Conservation (phyloP, 2,888 invertebrate genomes). For the Busseola fusca region DNA sequence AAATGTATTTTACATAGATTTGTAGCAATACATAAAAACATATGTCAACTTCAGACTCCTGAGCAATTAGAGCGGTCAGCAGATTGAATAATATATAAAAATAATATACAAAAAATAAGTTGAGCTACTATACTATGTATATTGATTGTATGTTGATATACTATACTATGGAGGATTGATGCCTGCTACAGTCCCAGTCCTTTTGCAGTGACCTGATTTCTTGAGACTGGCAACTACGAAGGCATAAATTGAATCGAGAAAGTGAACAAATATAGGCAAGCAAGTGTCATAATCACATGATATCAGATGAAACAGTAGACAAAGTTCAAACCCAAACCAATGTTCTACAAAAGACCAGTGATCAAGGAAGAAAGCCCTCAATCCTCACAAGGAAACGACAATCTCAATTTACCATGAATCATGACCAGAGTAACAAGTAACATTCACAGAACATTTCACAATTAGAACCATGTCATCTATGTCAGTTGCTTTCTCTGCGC, state of each 20-base stretch:
- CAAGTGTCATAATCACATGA: not conserved
- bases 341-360: not conserved
- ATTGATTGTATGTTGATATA: too few relatives aligned
- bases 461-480: conserved; percentile 53
- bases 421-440: conserved; percentile 39
- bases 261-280: not conserved
- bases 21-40: too few relatives aligned
- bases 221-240: not conserved
- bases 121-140: too few relatives aligned
- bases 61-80: too few relatives aligned
- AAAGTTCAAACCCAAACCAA: conserved; percentile 3
- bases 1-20: too few relatives aligned
- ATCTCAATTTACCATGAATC: conserved; percentile 32
- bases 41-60: too few relatives aligned
- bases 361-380: conserved; percentile 25
- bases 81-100: too few relatives aligned
- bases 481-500: conserved; percentile 57
- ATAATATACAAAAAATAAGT: not conserved
- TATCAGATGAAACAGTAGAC: too few relatives aligned
- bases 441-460: conserved; percentile 57
- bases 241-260: not conserved
- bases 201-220: not conserved
- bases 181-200: too few relatives aligned
- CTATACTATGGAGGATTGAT: not conserved
- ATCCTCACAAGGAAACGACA: conserved; percentile 46